Evolutionary conservation across 2,888 invertebrate species (phyloP), one percentile per base, ranked within the genome.

Genomic region (Hydraecia micacea): DNA sequence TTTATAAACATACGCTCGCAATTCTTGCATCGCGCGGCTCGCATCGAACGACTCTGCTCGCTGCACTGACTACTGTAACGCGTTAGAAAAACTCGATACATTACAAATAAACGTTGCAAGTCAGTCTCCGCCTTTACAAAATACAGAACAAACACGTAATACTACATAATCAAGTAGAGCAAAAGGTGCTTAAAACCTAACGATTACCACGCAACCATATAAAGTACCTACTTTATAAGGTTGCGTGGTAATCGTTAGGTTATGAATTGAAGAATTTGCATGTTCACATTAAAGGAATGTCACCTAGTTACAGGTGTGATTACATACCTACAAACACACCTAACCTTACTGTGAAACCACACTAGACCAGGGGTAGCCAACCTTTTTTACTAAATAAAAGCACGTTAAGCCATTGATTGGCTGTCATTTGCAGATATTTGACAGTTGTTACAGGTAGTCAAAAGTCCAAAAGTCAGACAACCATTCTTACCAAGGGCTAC

Each of bases 231-330:
- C 36, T n/a, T n/a, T n/a, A n/a, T n/a, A n/a, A n/a, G n/a, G n/a
- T n/a, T n/a, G n/a, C n/a, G n/a, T n/a, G n/a, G n/a, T n/a, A n/a
- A n/a, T n/a, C n/a, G n/a, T n/a, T n/a, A n/a, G n/a, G n/a, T n/a
- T n/a, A n/a, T n/a, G n/a, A n/a, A n/a, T n/a, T n/a, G n/a, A 60
- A 60, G 42, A 49, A 69, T 52, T 65, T 67, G 36, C 80, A 55
- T 86, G 87, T 65, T 71, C 15, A n/a, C 84, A 60, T 39, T 36
- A 73, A 49, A 65, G 42, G 18, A 62, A 73, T 73, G 62, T 74
- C 75, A 63, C 70, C 62, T 60, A 63, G 52, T 78, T 70, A 77
- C 70, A 65, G 78, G 71, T 87, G 77, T 79, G 73, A 87, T 85
- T 79, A 85, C 75, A 80, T 79, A 66, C 32, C 32, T 32, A 2